Evolutionary conservation across 2,888 invertebrate genomes (phyloP), one percentile per base, ranked within the genome.

Genomic region (Scotopteryx bipunctaria): DNA sequence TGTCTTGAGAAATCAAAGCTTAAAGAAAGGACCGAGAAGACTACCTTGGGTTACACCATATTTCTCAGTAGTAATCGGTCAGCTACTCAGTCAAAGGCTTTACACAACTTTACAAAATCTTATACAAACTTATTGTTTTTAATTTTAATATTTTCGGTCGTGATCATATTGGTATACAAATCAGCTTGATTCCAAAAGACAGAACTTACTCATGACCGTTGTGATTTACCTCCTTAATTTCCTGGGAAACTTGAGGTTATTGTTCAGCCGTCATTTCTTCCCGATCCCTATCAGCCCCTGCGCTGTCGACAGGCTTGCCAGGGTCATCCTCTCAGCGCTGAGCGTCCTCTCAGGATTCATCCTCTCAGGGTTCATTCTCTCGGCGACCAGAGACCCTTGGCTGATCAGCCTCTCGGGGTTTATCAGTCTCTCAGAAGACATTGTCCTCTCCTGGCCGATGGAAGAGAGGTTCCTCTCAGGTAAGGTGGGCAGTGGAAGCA

Each of bases 181-280:
- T n/a, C n/a, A n/a, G 32, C 19, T 23, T 16, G 21, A 41, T 17
- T 35, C 33, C n/a, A 33, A 47, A 35, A 41, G 41, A 35, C 41
- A 41, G 27, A 33, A n/a, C n/a, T n/a, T n/a, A n/a, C n/a, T n/a
- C n/a, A n/a, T 31, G 13, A 27, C n/a, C 9, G 6, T 25, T 15
- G 8, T 19, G 16, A 9, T 29, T 25, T 31, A 88, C 56, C 83
- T 75, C 57, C 86, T 72, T 17, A 85, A 74, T 55, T 86, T 87
- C 57, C 79, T 81, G 1, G 83, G 79, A 37, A 76, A 73, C 63
- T 79, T 79, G 36, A 73, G 73, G 14, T 68, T 57, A 59, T 79
- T 83, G 46, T 69, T 81, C 69, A 82, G 78, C 51, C 90, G 91
- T 91, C 91, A 91, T 91, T 91, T 91, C 74, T 91, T 91, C 67